Evolutionary conservation across 2,113 vertebrate species (phyloP), one percentile per base, ranked within the genome.

Genomic region (Chascanopsetta lugubris): DNA sequence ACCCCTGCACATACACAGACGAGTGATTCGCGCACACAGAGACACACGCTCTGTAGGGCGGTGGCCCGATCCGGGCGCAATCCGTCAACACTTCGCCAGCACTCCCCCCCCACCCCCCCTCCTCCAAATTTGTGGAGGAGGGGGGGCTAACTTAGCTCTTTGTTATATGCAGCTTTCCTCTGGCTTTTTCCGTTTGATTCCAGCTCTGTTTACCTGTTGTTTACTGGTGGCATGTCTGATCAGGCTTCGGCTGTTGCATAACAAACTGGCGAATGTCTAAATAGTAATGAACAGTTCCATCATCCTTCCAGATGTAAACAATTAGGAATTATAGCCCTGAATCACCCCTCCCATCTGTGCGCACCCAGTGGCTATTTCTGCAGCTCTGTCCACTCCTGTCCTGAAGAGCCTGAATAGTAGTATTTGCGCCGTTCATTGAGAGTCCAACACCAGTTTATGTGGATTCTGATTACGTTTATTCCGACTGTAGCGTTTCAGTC

Each of bases 241-340:
- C 47, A 15, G n/a, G 24, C 48, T 17, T 15, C 13, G 13, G 12
- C 47, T n/a, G 29, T 77, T 66, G 53, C 40, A 47, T 0, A 36
- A 68, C n/a, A 38, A 54, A 2, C 15, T 25, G 51, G 15, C 9
- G 60, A 72, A 80, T 60, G 62, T 51, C 57, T 45, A 8, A 32
- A 18, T 61, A 36, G 72, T 77, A 47, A 75, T 74, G 24, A 20
- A 32, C 40, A 42, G 5, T 13, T 53, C 34, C 36, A 11, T 15
- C 3, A 2, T 70, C 17, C 38, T 6, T 38, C 36, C 49, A 69
- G 34, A 51, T n/a, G 10, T 27, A 47, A 18, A 48, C 22, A 26
- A 51, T 61, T 38, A 8, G 12, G 10, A 76, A n/a, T n/a, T n/a
- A 32, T 54, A 22, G 42, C 26, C 58, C 58, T 45, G 54, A 17